phyloP scores from a whole-genome alignment of 1,140 invertebrate species.

The Papilio polyxenes region DNA sequence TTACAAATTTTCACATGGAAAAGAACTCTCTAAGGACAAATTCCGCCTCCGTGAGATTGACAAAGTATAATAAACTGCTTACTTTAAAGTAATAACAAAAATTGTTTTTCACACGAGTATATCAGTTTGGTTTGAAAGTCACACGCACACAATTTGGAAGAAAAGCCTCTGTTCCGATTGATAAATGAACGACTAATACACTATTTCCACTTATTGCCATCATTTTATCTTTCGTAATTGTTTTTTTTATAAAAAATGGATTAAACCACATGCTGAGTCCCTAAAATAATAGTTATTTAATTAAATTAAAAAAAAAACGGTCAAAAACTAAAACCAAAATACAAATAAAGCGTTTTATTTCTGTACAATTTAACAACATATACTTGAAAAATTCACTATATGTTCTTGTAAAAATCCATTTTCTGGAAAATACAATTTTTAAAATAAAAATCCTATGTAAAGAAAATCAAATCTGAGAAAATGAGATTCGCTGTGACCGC shows the following conservation, averaged over 20 bases:
- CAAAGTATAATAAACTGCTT: background rate
- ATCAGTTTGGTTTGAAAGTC: no score
- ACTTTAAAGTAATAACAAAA: no score
- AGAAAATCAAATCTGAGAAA: constrained; percentile 21
- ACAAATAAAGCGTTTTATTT: background rate
- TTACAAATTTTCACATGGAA: background rate
- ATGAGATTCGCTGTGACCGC: background rate
- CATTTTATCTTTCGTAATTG: no score
- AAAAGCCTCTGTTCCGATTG: no score
- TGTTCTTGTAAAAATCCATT: background rate
- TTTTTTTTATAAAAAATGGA: no score
- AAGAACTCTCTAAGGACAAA: background rate
- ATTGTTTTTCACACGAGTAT: no score
- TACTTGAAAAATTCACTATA: background rate
- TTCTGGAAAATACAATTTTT: constrained; percentile 1
- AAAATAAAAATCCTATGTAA: constrained; percentile 11
- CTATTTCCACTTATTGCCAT: no score
- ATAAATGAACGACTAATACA: no score
- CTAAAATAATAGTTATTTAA: no score
- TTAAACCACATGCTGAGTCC: no score
- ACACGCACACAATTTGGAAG: no score
- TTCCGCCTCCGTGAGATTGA: background rate
- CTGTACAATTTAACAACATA: no score
- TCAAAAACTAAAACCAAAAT: background rate
- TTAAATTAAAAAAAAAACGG: background rate